These are phyloP conservation scores for Pogonognathellus flavescens DNA, from an alignment of 1,140 invertebrate species.

Conservation along the genomic window DNA sequence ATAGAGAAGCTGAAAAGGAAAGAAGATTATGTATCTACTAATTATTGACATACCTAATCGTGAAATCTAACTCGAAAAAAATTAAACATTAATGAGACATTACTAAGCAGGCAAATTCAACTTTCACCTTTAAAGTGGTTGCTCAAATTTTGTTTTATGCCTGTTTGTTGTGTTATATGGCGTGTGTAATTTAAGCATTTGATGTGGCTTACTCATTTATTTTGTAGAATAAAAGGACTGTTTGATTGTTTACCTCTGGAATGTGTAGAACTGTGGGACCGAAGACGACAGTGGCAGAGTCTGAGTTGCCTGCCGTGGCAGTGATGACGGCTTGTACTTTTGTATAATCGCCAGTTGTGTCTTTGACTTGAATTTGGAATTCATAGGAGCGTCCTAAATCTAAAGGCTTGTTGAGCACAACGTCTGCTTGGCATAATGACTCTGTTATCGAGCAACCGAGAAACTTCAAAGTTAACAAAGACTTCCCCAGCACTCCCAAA, in stretches of 20 bases:
- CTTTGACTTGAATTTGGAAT: conserved; percentile 79
- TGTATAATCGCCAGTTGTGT: conserved; percentile 82
- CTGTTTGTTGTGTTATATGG: too few species aligned
- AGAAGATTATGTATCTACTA: too few species aligned
- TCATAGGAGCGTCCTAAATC: conserved; percentile 85
- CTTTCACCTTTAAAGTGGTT: too few species aligned
- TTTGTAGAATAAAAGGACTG: not conserved
- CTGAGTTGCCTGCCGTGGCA: conserved; percentile 82
- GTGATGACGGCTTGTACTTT: conserved; percentile 84
- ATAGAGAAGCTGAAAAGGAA: not conserved
- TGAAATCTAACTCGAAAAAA: too few species aligned
- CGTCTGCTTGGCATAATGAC: conserved; percentile 75
- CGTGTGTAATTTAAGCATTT: too few species aligned
- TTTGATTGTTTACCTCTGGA: conserved; percentile 59
- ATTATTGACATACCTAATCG: too few species aligned
- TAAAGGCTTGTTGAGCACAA: conserved; percentile 80
- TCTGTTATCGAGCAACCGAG: conserved; percentile 61
- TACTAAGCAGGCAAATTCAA: too few species aligned
- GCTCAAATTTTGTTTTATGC: too few species aligned
- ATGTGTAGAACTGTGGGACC: conserved; percentile 62
- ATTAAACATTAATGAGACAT: too few species aligned
- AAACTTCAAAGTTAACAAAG: conserved; percentile 60
- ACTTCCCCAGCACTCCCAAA: conserved; percentile 71
- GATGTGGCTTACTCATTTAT: too few species aligned
- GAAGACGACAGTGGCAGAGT: conserved; percentile 83